Percentiles rank a stretch among this genome's conserved stretches.
Conservation (phyloP, 1,140 invertebrate species). For the Platyscapa corneri region DNA sequence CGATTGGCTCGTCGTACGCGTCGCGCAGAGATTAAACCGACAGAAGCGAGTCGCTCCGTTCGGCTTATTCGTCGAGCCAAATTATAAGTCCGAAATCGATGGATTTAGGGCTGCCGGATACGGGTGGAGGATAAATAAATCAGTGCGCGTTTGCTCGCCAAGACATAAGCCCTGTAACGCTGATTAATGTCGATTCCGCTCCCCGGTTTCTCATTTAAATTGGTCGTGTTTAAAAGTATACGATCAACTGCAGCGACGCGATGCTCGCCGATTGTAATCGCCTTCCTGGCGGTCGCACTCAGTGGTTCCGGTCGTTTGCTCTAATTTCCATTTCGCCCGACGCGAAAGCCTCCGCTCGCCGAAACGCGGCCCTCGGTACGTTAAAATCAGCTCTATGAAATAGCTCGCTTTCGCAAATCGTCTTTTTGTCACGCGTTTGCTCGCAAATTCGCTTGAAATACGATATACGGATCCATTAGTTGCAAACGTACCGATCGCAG, state of each 20-base stretch:
- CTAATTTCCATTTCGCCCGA: not conserved
- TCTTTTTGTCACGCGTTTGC: not conserved
- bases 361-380: too few relatives aligned
- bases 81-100: too few relatives aligned
- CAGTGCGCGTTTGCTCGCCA: not conserved
- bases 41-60: too few relatives aligned
- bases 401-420: conserved; percentile 9
- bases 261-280: not conserved
- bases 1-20: too few relatives aligned
- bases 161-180: not conserved
- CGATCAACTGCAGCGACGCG: not conserved
- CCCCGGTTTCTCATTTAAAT: conserved; percentile 36
- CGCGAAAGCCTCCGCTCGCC: not conserved
- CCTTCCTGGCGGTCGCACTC: not conserved
- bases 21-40: too few relatives aligned
- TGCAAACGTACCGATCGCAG: conserved; percentile 15
- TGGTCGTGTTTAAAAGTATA: conserved; percentile 39
- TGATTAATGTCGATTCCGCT: not conserved
- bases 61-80: too few relatives aligned
- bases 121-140: not conserved
- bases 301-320: not conserved
- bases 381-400: conserved; percentile 38
- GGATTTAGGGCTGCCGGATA: too few relatives aligned
- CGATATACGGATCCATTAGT: not conserved
- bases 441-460: conserved; percentile 14